Percentiles rank a stretch among this genome's conserved stretches.
phyloP scores from a whole-genome alignment of 2,113 vertebrate species.

The Eptatretus burgeri region DNA sequence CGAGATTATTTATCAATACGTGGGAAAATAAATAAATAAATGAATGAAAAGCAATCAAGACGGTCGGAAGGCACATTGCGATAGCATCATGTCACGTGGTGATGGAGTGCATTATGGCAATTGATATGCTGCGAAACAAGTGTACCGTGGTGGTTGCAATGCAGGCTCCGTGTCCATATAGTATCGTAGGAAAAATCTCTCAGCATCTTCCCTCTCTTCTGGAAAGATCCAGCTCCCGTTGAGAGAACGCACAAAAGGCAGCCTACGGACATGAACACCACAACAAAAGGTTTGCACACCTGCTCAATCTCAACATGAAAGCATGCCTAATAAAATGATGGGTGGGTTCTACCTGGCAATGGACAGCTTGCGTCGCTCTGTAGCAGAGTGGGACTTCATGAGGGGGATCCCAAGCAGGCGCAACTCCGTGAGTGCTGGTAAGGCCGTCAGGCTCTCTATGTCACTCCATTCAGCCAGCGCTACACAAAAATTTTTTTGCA shows the following conservation, averaged over 20 bases:
- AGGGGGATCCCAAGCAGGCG: slow-evolving; percentile 58
- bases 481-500: slow-evolving; percentile 19
- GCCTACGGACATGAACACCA: slow-evolving; percentile 17
- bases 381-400: slow-evolving; percentile 44
- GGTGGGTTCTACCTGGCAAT: slow-evolving; percentile 27
- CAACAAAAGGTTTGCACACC: too few relatives aligned
- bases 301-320: too few relatives aligned
- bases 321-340: too few relatives aligned
- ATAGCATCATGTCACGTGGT: not conserved
- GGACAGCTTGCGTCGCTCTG: slow-evolving; percentile 52
- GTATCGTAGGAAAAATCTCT: slow-evolving; percentile 74
- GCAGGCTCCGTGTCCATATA: slow-evolving; percentile 43
- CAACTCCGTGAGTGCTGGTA: slow-evolving; percentile 67
- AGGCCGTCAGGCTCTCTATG: slow-evolving; percentile 59
- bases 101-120: not conserved
- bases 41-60: not conserved
- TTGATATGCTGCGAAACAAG: too few relatives aligned
- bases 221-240: slow-evolving; percentile 49
- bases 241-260: slow-evolving; percentile 45
- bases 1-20: too few relatives aligned
- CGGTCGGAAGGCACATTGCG: not conserved
- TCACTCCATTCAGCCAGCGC: slow-evolving; percentile 66
- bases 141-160: slow-evolving; percentile 53
- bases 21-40: too few relatives aligned
- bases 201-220: slow-evolving; percentile 61